phyloP scores from a whole-genome alignment of 2,113 vertebrate species.

The Chaetops frenatus region DNA sequence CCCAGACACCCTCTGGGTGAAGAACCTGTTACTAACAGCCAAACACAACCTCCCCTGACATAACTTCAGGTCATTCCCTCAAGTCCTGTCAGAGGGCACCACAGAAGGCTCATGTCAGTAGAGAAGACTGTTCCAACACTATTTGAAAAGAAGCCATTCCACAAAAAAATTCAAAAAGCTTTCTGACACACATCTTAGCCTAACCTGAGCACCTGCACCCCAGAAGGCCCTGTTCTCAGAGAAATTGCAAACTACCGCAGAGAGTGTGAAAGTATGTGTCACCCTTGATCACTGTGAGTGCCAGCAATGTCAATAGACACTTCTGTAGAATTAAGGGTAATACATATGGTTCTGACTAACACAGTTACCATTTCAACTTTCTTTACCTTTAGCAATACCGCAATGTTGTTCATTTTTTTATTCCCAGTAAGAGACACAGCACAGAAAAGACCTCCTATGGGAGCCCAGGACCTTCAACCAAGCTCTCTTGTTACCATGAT shows the following conservation, averaged over 20 bases:
- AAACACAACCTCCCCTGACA: background rate
- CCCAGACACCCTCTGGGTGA: background rate
- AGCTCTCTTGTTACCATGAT: background rate
- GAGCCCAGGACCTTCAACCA: background rate
- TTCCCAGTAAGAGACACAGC: background rate
- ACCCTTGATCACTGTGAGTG: background rate
- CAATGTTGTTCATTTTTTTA: background rate
- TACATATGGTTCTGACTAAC: background rate
- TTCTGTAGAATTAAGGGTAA: background rate
- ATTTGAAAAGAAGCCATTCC: background rate
- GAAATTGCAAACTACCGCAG: background rate
- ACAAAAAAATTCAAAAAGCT: background rate
- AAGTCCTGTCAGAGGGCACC: background rate
- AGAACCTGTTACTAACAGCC: background rate
- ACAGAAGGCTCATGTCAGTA: background rate
- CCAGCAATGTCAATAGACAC: background rate
- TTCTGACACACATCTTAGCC: background rate
- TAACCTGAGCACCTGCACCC: background rate
- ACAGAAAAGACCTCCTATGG: background rate
- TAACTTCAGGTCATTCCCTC: background rate
- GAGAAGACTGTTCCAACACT: background rate
- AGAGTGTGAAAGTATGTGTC: background rate
- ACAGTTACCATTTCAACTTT: background rate
- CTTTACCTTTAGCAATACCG: background rate
- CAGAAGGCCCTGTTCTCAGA: background rate